Evolutionary conservation across 2,888 invertebrate species (phyloP).

Genomic region (Caenorhabditis doughertyi): DNA sequence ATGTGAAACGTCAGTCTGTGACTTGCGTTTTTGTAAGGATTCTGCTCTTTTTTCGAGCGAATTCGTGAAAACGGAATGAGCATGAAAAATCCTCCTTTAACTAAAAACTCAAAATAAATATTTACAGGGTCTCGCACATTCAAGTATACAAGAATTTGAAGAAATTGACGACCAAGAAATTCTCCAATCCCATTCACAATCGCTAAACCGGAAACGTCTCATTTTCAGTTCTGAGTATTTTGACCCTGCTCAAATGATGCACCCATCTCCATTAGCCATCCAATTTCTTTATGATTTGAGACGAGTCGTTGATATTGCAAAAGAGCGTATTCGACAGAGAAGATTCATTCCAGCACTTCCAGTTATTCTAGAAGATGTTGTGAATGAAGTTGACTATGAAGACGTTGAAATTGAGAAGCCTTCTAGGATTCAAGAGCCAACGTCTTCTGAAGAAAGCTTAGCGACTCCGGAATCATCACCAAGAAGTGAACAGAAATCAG

Average conservation of each 20-base stretch:
- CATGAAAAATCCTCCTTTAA: no score
- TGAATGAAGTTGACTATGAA: slow-evolving; percentile 19
- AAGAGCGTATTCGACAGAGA: slow-evolving; percentile 73
- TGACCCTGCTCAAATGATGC: slow-evolving; percentile 91
- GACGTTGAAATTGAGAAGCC: neutral
- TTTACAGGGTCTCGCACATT: neutral
- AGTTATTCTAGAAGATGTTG: slow-evolving; percentile 64
- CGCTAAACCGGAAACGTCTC: slow-evolving; percentile 33
- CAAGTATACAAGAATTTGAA: slow-evolving; percentile 2
- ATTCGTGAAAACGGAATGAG: no score
- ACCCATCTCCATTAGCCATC: slow-evolving; percentile 92
- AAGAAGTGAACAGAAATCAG: slow-evolving; percentile 53
- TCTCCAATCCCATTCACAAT: neutral
- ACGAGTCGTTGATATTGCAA: slow-evolving; percentile 66
- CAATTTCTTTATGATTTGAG: slow-evolving; percentile 90
- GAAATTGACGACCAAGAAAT: slow-evolving; percentile 24
- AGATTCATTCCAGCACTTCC: slow-evolving; percentile 71
- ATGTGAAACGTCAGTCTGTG: no score
- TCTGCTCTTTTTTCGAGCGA: no score
- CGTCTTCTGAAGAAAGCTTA: neutral
- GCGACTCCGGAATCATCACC: slow-evolving; percentile 24
- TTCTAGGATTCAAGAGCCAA: slow-evolving; percentile 1
- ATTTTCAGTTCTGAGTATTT: slow-evolving; percentile 87
- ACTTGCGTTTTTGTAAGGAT: no score
- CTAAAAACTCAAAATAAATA: neutral